Percentiles rank a stretch among this genome's conserved stretches.
Evolutionary conservation across 35 echinoderm and acorn worm genomes (phyloP).

Genomic region (Chiridota heheva): DNA sequence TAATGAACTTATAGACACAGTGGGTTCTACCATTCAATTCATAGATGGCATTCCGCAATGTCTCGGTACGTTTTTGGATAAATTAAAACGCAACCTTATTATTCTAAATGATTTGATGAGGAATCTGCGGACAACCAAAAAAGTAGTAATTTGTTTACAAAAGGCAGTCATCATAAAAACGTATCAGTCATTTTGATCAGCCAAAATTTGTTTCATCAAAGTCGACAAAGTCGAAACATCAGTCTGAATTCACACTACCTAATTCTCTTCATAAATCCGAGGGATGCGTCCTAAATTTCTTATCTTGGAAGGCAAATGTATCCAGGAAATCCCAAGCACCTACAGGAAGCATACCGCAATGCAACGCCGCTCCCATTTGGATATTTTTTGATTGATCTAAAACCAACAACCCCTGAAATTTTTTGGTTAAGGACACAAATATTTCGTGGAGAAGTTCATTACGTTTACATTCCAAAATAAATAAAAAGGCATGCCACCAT

Average conservation of each 20-base stretch:
- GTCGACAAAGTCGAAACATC: no score
- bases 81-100: no score
- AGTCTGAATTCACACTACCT: no score
- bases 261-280: no score
- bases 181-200: not conserved
- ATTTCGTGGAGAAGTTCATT: not conserved
- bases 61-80: no score
- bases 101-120: no score
- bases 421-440: not conserved
- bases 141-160: not conserved
- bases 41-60: not conserved
- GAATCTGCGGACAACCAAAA: no score
- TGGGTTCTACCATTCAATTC: no score
- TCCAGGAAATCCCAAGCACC: not conserved
- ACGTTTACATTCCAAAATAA: not conserved
- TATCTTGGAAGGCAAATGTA: not conserved
- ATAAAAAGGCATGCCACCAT: no score
- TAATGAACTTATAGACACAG: no score
- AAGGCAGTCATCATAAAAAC: not conserved
- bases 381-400: constrained; percentile 32
- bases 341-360: not conserved
- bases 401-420: not conserved
- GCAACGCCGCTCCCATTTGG: not conserved
- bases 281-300: constrained; percentile 1
- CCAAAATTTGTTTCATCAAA: no score